These are phyloP conservation scores for Ditylenchus dipsaci DNA, from an alignment of 1,140 invertebrate genomes.

Conservation along the genomic window DNA sequence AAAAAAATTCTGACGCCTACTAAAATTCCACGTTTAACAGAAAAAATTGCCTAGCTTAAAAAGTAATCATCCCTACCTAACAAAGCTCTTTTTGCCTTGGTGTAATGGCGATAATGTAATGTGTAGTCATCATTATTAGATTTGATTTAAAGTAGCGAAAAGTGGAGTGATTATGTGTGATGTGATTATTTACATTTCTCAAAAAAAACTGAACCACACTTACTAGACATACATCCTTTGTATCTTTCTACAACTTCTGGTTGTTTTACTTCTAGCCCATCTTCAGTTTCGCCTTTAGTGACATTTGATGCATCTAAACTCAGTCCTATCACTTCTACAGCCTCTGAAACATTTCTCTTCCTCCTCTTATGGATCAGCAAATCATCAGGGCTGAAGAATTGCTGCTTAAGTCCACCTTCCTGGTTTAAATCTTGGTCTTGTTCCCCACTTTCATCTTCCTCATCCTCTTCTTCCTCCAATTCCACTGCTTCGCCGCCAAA, in stretches of 20 bases:
- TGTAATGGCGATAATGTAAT: no score
- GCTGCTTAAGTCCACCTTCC: background rate
- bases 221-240: slow-evolving; percentile 38
- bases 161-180: no score
- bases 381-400: background rate
- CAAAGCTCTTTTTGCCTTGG: no score
- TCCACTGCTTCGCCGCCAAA: slow-evolving; percentile 32
- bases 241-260: no score
- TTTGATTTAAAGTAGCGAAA: no score
- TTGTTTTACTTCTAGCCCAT: background rate
- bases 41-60: no score
- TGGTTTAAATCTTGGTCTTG: background rate
- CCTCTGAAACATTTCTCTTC: background rate
- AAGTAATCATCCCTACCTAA: no score
- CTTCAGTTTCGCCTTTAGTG: background rate
- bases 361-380: background rate
- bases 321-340: background rate
- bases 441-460: background rate
- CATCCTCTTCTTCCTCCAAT: background rate
- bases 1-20: no score
- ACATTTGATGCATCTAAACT: background rate
- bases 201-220: no score
- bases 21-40: no score
- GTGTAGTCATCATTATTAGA: no score
- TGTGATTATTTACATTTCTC: no score